A percentile compares a stretch with the other conserved stretches of the same genome.
These are phyloP conservation scores for Pleuronectes platessa DNA, from an alignment of 2,113 vertebrate species.

Conservation along the genomic window DNA sequence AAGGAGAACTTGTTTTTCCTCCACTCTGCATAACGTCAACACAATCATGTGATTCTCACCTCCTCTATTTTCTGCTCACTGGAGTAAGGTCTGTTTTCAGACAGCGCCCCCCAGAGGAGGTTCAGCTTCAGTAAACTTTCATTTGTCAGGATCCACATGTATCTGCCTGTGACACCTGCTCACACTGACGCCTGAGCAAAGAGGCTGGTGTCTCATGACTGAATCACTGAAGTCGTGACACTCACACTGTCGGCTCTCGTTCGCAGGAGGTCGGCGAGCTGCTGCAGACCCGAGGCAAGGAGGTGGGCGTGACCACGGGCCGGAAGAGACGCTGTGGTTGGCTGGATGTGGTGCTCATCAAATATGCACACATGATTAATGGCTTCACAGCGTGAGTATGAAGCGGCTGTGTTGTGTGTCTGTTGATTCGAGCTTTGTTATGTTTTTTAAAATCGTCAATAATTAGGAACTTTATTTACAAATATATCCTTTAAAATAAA, in stretches of 20 bases:
- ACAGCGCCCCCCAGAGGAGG: conserved; percentile 43
- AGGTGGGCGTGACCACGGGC: conserved; percentile 96
- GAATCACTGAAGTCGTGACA: too few relatives aligned
- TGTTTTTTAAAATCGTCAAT: too few relatives aligned
- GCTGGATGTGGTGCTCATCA: conserved; percentile 94
- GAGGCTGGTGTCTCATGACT: neutral
- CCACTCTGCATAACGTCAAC: neutral
- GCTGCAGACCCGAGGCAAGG: conserved; percentile 91
- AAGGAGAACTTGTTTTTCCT: neutral
- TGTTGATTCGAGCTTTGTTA: too few relatives aligned
- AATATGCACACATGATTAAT: conserved; percentile 98
- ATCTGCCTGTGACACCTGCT: neutral
- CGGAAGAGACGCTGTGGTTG: conserved; percentile 97
- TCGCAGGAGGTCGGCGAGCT: conserved; percentile 89
- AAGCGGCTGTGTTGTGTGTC: too few relatives aligned
- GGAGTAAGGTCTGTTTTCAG: neutral
- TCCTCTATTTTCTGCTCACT: neutral
- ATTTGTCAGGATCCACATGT: neutral
- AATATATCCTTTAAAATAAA: too few relatives aligned
- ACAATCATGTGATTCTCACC: neutral
- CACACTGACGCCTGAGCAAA: neutral
- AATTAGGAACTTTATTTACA: too few relatives aligned
- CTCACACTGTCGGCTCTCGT: neutral
- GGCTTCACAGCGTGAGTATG: conserved; percentile 96
- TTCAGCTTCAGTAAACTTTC: neutral